These are phyloP conservation scores for Oreochromis mossambicus DNA, from an alignment of 2,797 vertebrate genomes.

Conservation along the genomic window DNA sequence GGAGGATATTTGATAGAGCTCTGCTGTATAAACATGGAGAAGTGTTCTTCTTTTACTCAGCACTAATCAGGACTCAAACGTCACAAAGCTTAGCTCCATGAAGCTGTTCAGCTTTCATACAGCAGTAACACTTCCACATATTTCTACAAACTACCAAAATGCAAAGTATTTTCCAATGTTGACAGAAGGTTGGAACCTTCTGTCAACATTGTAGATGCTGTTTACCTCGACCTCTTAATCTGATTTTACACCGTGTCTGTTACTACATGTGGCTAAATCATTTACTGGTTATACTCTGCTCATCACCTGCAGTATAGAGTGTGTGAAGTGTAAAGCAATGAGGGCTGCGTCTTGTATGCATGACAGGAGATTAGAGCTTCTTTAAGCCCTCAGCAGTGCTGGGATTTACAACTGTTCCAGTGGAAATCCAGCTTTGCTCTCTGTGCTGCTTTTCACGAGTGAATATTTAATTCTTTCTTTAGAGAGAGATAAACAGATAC, in stretches of 20 bases:
- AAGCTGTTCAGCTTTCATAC: not conserved
- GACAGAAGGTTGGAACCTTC: not conserved
- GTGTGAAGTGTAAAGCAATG: not conserved
- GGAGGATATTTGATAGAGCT: not conserved
- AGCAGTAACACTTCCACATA: not conserved
- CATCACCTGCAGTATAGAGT: not conserved
- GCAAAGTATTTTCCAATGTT: not conserved
- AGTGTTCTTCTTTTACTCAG: not conserved
- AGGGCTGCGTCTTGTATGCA: not conserved
- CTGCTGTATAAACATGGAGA: not conserved
- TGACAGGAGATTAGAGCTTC: not conserved
- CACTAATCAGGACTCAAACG: not conserved
- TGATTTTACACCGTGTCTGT: not conserved
- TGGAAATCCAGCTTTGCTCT: not conserved
- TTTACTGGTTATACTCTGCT: not conserved
- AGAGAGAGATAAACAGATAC: rapidly evolving
- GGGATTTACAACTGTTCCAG: not conserved
- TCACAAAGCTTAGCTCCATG: not conserved
- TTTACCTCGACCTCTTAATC: not conserved
- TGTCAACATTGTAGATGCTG: not conserved
- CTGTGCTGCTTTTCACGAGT: not conserved
- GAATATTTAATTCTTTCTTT: not conserved
- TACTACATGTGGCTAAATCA: not conserved
- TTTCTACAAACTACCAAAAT: not conserved
- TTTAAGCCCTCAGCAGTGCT: not conserved